Conservation (phyloP, 2,113 vertebrate genomes). For the Erythrolamprus reginae region DNA sequence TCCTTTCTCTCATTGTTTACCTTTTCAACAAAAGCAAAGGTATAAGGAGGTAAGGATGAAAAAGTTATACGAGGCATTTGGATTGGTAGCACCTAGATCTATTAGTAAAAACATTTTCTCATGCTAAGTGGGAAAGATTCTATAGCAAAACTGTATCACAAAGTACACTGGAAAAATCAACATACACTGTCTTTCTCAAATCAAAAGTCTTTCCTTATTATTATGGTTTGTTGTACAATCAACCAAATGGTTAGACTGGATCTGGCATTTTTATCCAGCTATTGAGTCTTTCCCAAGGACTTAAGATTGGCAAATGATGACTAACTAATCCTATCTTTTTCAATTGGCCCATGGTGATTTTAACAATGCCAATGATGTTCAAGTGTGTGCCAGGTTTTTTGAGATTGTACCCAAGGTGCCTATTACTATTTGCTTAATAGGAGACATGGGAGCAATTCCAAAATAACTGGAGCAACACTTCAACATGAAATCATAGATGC, state of each 20-base stretch:
- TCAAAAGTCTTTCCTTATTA: neutral
- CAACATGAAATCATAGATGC: neutral
- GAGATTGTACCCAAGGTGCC: neutral
- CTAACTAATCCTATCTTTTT: neutral
- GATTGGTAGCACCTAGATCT: neutral
- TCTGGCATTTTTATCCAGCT: neutral
- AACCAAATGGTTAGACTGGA: neutral
- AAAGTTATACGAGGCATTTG: neutral
- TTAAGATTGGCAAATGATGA: neutral
- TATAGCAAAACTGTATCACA: neutral
- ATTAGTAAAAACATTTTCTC: neutral
- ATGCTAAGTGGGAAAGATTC: neutral
- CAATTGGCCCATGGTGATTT: neutral
- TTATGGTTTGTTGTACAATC: neutral
- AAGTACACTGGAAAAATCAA: neutral
- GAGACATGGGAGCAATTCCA: neutral
- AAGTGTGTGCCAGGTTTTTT: neutral
- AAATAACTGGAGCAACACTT: neutral
- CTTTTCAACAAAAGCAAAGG: neutral
- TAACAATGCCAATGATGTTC: neutral
- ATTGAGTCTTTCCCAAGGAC: neutral
- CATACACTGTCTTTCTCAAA: neutral
- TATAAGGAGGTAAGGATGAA: neutral
- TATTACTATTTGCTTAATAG: neutral
- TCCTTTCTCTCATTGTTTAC: neutral